Conservation (phyloP, 2,113 vertebrate species). For the Cheirogaleus medius region DNA sequence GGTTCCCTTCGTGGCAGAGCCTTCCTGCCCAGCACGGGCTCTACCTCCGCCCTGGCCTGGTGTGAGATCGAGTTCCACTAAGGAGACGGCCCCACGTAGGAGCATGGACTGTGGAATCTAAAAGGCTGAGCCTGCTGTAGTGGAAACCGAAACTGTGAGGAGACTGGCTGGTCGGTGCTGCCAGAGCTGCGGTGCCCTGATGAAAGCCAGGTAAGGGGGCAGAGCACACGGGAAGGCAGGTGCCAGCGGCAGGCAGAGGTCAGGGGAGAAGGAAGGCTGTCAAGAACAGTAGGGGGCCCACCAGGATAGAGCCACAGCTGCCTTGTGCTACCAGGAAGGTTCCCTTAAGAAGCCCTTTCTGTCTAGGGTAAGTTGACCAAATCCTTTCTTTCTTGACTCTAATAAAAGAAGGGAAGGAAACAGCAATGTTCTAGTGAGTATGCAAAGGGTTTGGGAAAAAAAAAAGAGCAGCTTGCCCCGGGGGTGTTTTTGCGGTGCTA, state of each 20-base stretch:
- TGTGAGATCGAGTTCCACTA: not conserved
- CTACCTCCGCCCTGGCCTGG: not conserved
- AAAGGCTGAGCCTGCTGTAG: not conserved
- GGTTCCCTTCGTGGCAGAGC: not conserved
- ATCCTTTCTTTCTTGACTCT: not conserved
- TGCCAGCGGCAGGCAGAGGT: not conserved
- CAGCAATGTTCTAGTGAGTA: not conserved
- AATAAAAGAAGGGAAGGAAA: not conserved
- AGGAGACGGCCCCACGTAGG: not conserved
- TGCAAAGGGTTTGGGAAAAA: not conserved
- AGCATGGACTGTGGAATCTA: not conserved
- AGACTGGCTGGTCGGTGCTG: not conserved
- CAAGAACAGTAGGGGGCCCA: fast-evolving
- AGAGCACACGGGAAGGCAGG: not conserved
- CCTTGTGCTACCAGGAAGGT: fast-evolving
- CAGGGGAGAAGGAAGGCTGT: not conserved
- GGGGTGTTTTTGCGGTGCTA: not conserved
- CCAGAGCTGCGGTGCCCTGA: not conserved
- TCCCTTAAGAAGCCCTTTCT: not conserved
- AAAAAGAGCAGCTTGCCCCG: not conserved
- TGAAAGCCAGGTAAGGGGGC: not conserved
- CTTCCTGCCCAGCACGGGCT: not conserved
- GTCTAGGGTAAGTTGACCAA: not conserved
- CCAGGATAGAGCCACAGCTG: fast-evolving
- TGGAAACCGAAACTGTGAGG: not conserved